phyloP scores from a whole-genome alignment of 2,113 vertebrate genomes.

The Pyxicephalus adspersus region DNA sequence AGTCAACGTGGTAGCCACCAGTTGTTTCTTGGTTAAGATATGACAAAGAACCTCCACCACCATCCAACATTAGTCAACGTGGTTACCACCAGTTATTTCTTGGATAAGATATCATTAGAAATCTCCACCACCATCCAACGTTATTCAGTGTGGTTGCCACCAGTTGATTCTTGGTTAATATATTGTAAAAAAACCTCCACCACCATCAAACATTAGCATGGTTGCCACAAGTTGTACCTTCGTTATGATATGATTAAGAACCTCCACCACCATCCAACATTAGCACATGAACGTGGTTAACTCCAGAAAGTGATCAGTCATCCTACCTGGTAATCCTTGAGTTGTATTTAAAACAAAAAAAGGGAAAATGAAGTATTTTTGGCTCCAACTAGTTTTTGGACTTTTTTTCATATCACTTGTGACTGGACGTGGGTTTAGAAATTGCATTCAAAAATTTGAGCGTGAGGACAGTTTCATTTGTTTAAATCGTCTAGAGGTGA shows the following conservation, averaged over 20 bases:
- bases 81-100: too few relatives aligned
- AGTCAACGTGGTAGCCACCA: too few relatives aligned
- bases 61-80: background rate
- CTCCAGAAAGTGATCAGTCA: background rate
- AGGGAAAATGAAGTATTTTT: constrained; percentile 1
- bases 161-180: too few relatives aligned
- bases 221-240: too few relatives aligned
- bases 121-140: too few relatives aligned
- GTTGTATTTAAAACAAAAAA: background rate
- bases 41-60: too few relatives aligned
- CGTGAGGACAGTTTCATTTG: constrained; percentile 65
- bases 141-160: too few relatives aligned
- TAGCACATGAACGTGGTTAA: background rate
- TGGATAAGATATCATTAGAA: too few relatives aligned
- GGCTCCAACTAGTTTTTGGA: background rate
- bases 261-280: background rate
- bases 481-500: constrained; percentile 53
- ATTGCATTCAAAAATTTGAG: constrained; percentile 69
- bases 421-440: constrained; percentile 72
- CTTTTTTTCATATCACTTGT: constrained; percentile 55
- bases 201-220: too few relatives aligned
- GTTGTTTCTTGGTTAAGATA: too few relatives aligned
- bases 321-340: background rate
- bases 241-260: too few relatives aligned
- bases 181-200: too few relatives aligned